Percentiles rank a stretch among this genome's conserved stretches.
These are phyloP conservation scores for Genyomyrus donnyi DNA, from an alignment of 2,113 vertebrate genomes.

Conservation along the genomic window DNA sequence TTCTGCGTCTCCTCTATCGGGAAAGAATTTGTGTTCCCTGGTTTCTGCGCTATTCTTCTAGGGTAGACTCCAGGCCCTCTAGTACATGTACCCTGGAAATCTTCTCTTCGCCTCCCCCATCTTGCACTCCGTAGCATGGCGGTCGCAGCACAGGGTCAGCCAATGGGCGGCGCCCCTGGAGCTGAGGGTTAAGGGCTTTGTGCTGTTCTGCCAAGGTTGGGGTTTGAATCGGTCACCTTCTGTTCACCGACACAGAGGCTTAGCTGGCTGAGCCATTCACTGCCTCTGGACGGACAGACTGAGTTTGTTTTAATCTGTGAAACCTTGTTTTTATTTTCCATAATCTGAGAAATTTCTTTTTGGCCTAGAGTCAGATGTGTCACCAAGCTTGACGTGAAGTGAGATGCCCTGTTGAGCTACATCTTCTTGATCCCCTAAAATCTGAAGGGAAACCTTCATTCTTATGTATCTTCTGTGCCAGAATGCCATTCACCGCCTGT, in stretches of 20 bases:
- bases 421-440: not conserved
- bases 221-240: not conserved
- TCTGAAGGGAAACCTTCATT: not conserved
- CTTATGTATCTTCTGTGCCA: not conserved
- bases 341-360: not conserved
- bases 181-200: not conserved
- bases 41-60: not conserved
- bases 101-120: too few relatives aligned
- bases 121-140: not conserved
- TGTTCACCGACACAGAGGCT: not conserved
- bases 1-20: not conserved
- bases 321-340: not conserved
- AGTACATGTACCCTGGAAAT: not conserved
- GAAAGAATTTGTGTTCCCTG: not conserved
- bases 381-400: not conserved
- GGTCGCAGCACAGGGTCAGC: not conserved
- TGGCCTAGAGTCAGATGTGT: not conserved
- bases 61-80: not conserved
- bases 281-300: not conserved
- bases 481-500: not conserved
- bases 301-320: not conserved
- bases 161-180: not conserved
- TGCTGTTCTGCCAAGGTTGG: not conserved
- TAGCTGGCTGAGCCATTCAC: too few relatives aligned
- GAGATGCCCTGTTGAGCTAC: not conserved